These are phyloP conservation scores for Zapus hudsonius DNA, from an alignment of 2,113 vertebrate species.

Conservation along the genomic window DNA sequence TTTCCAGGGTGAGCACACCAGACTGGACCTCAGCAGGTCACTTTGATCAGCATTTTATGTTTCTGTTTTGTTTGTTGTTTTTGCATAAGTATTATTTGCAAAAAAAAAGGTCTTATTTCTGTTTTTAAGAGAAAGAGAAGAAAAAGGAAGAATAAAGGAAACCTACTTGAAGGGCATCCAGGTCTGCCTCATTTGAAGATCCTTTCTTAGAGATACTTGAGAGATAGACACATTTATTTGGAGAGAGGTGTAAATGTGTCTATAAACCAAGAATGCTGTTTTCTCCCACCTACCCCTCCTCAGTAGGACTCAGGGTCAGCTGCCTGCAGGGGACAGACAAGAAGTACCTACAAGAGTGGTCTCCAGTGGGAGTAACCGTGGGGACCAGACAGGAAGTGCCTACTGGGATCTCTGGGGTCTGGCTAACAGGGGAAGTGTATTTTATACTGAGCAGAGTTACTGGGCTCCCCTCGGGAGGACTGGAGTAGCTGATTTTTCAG, in stretches of 20 bases:
- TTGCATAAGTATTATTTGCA: too few species aligned
- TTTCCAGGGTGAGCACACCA: background rate
- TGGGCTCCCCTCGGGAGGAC: background rate
- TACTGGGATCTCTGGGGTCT: too few species aligned
- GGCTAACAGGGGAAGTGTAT: background rate
- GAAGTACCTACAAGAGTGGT: background rate
- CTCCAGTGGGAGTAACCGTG: too few species aligned
- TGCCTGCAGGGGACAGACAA: background rate
- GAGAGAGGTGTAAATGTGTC: background rate
- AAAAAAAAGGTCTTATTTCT: background rate
- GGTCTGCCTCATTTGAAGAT: background rate
- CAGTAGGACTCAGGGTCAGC: background rate
- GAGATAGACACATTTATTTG: background rate
- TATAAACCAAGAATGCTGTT: background rate
- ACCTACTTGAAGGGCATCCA: background rate
- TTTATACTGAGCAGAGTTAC: background rate
- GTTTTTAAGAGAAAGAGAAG: background rate
- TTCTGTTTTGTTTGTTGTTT: too few species aligned
- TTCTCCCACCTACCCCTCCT: background rate
- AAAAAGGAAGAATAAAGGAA: conserved; percentile 25
- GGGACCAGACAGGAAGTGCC: background rate
- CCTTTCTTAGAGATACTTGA: background rate
- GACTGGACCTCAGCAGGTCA: background rate
- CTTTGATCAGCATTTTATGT: conserved; percentile 38
- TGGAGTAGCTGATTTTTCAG: conserved; percentile 6